Conservation (phyloP, 2,888 invertebrate genomes). For the Metopia argyrocephala region DNA sequence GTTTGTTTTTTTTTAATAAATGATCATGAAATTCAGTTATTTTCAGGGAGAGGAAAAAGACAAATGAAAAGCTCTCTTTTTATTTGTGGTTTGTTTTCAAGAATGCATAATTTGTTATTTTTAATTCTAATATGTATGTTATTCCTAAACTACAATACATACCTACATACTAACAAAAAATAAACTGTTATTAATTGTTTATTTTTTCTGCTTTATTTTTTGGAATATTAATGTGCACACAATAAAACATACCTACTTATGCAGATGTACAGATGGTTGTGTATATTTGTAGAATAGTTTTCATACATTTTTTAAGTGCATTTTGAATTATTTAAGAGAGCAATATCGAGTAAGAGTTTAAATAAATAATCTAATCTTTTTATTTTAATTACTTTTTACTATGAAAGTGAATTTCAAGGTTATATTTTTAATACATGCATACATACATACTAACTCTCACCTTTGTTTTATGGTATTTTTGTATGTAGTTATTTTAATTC, state of each 20-base stretch:
- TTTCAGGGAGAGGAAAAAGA: neutral
- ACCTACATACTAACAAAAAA: no score
- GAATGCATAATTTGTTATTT: constrained; percentile 8
- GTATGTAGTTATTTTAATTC: constrained; percentile 38
- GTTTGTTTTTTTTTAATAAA: constrained; percentile 13
- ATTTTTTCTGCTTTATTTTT: no score
- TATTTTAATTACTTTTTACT: constrained; percentile 25
- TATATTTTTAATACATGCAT: constrained; percentile 53
- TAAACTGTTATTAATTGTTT: neutral
- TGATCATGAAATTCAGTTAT: constrained; percentile 40
- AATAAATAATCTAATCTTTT: constrained; percentile 57
- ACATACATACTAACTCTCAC: no score
- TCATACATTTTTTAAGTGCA: constrained; percentile 42
- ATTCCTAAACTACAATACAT: no score
- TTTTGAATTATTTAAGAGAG: constrained; percentile 10
- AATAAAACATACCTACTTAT: neutral
- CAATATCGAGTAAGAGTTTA: neutral
- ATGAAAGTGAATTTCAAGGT: constrained; percentile 60
- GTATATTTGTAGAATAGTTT: constrained; percentile 30
- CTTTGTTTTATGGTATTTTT: constrained; percentile 44
- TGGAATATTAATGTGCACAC: neutral
- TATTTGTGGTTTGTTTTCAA: neutral
- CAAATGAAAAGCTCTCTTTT: constrained; percentile 2
- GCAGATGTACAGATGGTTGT: neutral
- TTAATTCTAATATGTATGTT: no score